A percentile compares a stretch with the other conserved stretches of the same genome.
Evolutionary conservation across 2,888 invertebrate genomes (phyloP).

Genomic region (Germaria angustata): DNA sequence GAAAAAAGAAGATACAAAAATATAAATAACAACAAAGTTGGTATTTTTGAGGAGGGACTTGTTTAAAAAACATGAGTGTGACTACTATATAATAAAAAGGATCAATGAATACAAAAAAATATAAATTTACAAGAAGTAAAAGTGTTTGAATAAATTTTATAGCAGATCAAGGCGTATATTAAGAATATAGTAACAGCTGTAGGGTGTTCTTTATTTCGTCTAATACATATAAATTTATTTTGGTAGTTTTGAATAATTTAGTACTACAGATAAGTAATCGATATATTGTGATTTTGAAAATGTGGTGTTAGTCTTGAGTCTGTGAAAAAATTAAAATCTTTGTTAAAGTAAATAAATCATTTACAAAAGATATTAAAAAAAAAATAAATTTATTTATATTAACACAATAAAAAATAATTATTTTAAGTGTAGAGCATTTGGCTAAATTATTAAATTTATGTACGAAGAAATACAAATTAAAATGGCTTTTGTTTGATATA

Average conservation of each 20-base stretch:
- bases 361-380: too few relatives aligned
- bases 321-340: slow-evolving; percentile 70
- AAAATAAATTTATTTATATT: too few relatives aligned
- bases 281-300: slow-evolving; percentile 79
- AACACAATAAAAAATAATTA: background rate
- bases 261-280: slow-evolving; percentile 78
- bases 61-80: too few relatives aligned
- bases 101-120: background rate
- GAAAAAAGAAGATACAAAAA: slow-evolving; percentile 58
- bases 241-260: slow-evolving; percentile 48
- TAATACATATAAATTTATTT: slow-evolving; percentile 29
- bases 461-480: too few relatives aligned
- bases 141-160: background rate
- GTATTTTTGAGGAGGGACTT: slow-evolving; percentile 3
- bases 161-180: too few relatives aligned
- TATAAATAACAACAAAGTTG: slow-evolving; percentile 48
- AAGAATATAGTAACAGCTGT: too few relatives aligned
- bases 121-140: background rate
- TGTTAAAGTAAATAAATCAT: too few relatives aligned
- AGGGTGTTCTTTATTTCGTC: too few relatives aligned
- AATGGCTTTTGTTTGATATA: too few relatives aligned
- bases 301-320: slow-evolving; percentile 77
- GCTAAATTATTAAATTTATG: too few relatives aligned
- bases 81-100: too few relatives aligned
- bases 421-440: background rate